These are phyloP conservation scores for Chaenodraco wilsoni DNA, from an alignment of 2,797 vertebrate species.

Conservation along the genomic window DNA sequence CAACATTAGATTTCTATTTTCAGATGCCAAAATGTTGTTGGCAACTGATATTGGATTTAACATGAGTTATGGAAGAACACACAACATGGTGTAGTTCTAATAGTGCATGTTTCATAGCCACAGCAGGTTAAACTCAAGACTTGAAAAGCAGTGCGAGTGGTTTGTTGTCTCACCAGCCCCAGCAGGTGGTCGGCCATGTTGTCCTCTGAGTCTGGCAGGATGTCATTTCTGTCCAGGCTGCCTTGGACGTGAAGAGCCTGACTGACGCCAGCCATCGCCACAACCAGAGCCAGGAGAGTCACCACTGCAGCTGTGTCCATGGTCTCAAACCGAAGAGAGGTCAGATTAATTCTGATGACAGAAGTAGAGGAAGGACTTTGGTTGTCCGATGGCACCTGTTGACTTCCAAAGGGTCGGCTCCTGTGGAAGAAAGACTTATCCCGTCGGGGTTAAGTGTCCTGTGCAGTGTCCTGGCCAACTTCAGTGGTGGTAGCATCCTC, in stretches of 20 bases:
- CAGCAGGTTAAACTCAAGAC: neutral
- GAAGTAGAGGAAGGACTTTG: slow-evolving; percentile 5
- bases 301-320: slow-evolving; percentile 78
- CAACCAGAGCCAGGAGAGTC: slow-evolving; percentile 73
- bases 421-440: slow-evolving; percentile 3
- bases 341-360: slow-evolving; percentile 15
- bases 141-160: slow-evolving; percentile 12
- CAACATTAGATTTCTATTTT: neutral
- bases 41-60: neutral
- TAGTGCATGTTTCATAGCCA: neutral
- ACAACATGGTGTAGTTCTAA: neutral
- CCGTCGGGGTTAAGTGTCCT: slow-evolving; percentile 15
- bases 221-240: slow-evolving; percentile 58
- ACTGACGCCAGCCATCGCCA: slow-evolving; percentile 75
- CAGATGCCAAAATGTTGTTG: slow-evolving; percentile 11
- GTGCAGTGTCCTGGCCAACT: slow-evolving; percentile 16
- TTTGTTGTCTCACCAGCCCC: slow-evolving; percentile 74
- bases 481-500: slow-evolving; percentile 23
- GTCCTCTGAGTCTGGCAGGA: slow-evolving; percentile 65
- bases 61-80: neutral
- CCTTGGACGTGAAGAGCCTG: slow-evolving; percentile 73
- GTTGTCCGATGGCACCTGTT: neutral
- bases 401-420: slow-evolving; percentile 5
- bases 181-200: slow-evolving; percentile 65
- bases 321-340: slow-evolving; percentile 26